These are phyloP conservation scores for zebrafish (Danio rerio) DNA, from an alignment of 2,113 vertebrate genomes.

Conservation along the genomic window DNA sequence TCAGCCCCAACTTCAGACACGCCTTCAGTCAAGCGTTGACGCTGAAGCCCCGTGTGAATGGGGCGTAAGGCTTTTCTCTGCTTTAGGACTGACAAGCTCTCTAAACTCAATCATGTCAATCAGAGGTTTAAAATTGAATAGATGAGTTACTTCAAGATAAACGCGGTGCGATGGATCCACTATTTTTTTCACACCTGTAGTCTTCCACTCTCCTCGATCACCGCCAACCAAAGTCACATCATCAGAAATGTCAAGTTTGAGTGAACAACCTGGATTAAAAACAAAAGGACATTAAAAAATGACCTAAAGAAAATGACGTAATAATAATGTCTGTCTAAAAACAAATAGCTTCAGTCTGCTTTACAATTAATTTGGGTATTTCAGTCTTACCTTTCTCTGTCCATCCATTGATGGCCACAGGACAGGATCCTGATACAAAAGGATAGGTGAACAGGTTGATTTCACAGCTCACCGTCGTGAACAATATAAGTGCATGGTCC, in stretches of 20 bases:
- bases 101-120: neutral
- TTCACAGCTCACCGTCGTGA: conserved; percentile 68
- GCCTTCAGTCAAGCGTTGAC: no score
- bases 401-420: conserved; percentile 70
- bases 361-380: neutral
- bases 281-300: neutral
- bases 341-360: neutral
- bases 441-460: conserved; percentile 77
- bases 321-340: no score
- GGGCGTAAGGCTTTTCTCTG: no score
- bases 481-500: conserved; percentile 57
- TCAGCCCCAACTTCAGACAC: no score
- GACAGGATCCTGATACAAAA: conserved; percentile 68
- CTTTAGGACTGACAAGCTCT: neutral
- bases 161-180: conserved; percentile 39
- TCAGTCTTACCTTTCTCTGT: conserved; percentile 19
- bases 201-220: conserved; percentile 68
- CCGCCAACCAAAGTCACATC: neutral
- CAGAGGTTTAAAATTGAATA: neutral
- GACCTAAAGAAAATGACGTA: neutral
- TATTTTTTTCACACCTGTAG: accelerated
- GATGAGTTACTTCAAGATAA: conserved; percentile 65
- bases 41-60: no score
- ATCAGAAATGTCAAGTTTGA: conserved; percentile 35
- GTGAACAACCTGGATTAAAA: conserved; percentile 66